Base-by-base conservation (phyloP, 1,140 invertebrate genomes). In the Cephus cinctus region DNA sequence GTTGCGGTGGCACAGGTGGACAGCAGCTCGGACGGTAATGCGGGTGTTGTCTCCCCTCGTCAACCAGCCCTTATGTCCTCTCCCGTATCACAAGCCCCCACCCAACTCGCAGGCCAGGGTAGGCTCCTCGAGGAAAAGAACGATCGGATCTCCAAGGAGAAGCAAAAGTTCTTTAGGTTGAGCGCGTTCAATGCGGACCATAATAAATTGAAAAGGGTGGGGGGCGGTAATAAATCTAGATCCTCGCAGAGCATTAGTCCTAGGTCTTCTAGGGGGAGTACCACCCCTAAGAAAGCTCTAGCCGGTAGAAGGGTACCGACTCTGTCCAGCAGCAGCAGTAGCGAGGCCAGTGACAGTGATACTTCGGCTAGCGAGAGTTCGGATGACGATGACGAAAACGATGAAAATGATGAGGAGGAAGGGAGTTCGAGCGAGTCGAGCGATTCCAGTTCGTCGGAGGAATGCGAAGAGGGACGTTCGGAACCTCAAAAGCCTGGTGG, bases 161-260 rank as follows among this genome's bases (percentile, higher is more conserved):
- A 90, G 77, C 87, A 89, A 76, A 90, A 89, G 72, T 90, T 90
- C 78, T 91, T 90, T 79, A 80, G 86, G 69, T 79, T 83, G 61
- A 87, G 85, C 57, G 86, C 84, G 43, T 87, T 88, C 65, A 87
- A 88, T 68, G 73, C 79, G 14, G 76, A 76, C 41, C 79, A 81
- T 54, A 70, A 63, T 54, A 76, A 75, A 48, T 39, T 71, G 27
- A 78, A 79, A 61, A 68, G 71, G 61, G 72, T 66, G 61, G 69
- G 66, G 63, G 71, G 69, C 56, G 67, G 67, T 54, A 49, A 55
- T 51, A 57, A 57, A 39, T 45, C 59, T 57, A 56, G 42, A 44
- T 47, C 43, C 46, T 32, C 38, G 41, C 34, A 38, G 50, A 43
- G 52, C 36, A 32, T 55, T 45, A 60, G 55, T 48, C 54, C 57